These are phyloP conservation scores for Huso huso DNA, from an alignment of 2,797 vertebrate genomes.

Conservation along the genomic window DNA sequence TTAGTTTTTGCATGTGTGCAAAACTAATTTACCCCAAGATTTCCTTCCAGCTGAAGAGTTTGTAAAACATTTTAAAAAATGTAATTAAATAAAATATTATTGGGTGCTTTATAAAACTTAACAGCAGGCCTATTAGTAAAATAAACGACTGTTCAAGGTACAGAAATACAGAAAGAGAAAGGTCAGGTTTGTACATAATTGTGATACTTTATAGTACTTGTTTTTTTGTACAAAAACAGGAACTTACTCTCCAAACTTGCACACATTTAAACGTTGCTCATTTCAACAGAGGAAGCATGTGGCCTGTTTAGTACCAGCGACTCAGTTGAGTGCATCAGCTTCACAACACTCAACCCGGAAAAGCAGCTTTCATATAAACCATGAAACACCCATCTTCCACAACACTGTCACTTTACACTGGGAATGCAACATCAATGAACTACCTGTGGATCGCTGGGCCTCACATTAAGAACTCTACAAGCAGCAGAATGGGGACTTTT, in stretches of 20 bases:
- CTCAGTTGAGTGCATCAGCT: conserved; percentile 42
- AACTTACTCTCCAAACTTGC: conserved; percentile 41
- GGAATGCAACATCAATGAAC: too few species aligned
- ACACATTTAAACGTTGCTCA: conserved; percentile 43
- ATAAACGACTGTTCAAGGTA: too few species aligned
- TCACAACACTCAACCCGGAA: conserved; percentile 24
- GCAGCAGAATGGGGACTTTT: too few species aligned
- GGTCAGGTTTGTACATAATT: not conserved
- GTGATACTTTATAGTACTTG: not conserved
- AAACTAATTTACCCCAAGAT: too few species aligned
- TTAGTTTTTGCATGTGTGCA: not conserved
- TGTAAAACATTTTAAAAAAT: too few species aligned
- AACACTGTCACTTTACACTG: too few species aligned
- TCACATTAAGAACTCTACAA: too few species aligned
- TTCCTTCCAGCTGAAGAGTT: too few species aligned
- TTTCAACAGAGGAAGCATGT: conserved; percentile 61
- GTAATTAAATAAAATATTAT: not conserved
- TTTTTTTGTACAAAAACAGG: conserved; percentile 42
- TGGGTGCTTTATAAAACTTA: not conserved
- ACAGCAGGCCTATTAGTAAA: too few species aligned
- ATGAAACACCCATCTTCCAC: not conserved
- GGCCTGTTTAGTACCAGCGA: conserved; percentile 45
- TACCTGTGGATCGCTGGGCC: too few species aligned
- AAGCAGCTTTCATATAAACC: not conserved
- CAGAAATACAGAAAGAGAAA: not conserved